These are phyloP conservation scores for Pachliopta kotzebuea DNA, from an alignment of 2,888 invertebrate genomes.

Conservation along the genomic window DNA sequence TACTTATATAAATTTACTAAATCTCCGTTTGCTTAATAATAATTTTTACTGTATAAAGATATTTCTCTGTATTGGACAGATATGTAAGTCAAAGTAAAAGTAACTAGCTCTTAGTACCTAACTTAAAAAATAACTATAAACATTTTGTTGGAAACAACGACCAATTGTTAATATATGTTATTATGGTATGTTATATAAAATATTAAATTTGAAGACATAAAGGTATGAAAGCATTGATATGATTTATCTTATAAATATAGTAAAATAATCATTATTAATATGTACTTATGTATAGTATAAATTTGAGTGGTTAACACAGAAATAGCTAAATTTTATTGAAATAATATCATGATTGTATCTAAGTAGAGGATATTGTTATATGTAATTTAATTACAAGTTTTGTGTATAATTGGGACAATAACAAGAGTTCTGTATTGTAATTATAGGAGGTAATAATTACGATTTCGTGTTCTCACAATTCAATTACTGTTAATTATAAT, in stretches of 20 bases:
- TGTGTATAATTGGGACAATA: neutral
- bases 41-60: neutral
- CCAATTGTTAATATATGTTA: no score
- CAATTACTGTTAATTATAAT: no score
- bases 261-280: neutral
- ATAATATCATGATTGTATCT: neutral
- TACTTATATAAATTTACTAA: neutral
- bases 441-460: slow-evolving; percentile 1
- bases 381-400: neutral
- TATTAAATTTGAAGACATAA: no score
- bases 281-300: neutral
- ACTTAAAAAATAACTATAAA: neutral
- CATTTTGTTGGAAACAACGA: neutral
- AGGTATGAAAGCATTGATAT: no score
- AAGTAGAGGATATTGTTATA: neutral
- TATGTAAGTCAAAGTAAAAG: no score
- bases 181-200: no score
- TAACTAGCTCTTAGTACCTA: no score
- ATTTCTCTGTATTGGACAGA: no score
- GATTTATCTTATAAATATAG: neutral
- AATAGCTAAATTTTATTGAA: neutral
- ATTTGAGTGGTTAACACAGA: neutral
- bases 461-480: neutral
- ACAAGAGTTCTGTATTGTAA: neutral
- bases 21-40: neutral